Base-by-base conservation (phyloP, 2,888 invertebrate genomes). In the Lissonota sp. region DNA sequence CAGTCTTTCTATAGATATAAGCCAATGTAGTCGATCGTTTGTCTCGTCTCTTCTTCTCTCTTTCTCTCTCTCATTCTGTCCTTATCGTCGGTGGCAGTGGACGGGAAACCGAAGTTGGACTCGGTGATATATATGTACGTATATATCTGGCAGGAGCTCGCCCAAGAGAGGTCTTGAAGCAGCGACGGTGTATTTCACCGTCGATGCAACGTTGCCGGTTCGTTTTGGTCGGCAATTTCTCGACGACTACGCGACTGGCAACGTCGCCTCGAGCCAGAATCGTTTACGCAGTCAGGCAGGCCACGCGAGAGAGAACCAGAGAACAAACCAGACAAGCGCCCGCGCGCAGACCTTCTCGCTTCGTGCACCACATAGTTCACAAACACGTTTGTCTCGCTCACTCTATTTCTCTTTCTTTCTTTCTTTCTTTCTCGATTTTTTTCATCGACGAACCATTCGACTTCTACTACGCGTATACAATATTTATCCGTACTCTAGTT, bases 201-300 rank as follows among this genome's bases (percentile, higher is more conserved):
- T 26, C 39, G 3, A 37, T 39, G 73, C 69, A 14, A 64, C 49
- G 79, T 79, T 79, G 74, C 64, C 74, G 14, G 62, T 7, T 58
- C 46, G 55, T 16, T 49, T 53, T 44, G 40, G 16, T 16, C 37
- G 42, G 57, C 26, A 26, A 63, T 42, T 12, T 57, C 58, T 53
- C 67, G 67, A 80, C 80, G 70, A 77, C 77, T 81, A 81, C 80
- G 80, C 80, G 66, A 37, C 77, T 58, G 81, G 81, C 81, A 81
- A 80, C 80, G 80, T 60, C n/a, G 80, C 70, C 7, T 63, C 51
- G 71, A 69, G 70, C 40, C 81, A 26, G 73, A 81, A 81, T 26
- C 81, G 78, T 70, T 73, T 14, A 70, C 74, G 81, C 77, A 81
- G 78, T 78, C 81, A 77, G 77, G 60, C 73, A 81, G 74, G 60